Percentiles rank a stretch among this genome's conserved stretches.
phyloP scores from a whole-genome alignment of 2,888 invertebrate genomes.

The Spodoptera exigua region DNA sequence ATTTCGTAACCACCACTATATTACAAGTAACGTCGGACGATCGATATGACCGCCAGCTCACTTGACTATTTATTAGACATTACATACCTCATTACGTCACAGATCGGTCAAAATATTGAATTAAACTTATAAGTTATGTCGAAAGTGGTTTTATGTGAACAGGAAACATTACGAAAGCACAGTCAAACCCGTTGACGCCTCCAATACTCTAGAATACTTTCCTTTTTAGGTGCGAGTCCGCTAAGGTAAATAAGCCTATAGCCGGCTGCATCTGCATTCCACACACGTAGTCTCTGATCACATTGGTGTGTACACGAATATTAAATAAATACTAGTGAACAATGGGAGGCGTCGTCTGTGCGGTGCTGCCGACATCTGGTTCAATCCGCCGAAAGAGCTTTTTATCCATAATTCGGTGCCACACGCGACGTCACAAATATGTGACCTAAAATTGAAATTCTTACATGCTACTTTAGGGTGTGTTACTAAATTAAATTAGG shows the following conservation, averaged over 20 bases:
- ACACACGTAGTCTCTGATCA: conserved; percentile 61
- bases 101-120: conserved; percentile 65
- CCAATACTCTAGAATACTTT: conserved; percentile 20
- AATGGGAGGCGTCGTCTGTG: conserved; percentile 60
- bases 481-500: conserved; percentile 13
- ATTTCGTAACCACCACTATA: conserved; percentile 80
- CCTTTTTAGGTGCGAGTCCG: conserved; percentile 13
- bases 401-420: conserved; percentile 60
- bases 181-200: conserved; percentile 22
- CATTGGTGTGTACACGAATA: conserved; percentile 59
- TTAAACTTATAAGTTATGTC: conserved; percentile 62
- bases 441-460: conserved; percentile 59
- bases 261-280: conserved; percentile 62
- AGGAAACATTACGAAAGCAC: conserved; percentile 58
- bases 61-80: conserved; percentile 66
- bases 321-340: conserved; percentile 62
- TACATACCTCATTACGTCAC: conserved; percentile 76
- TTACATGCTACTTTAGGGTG: conserved; percentile 53
- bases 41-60: conserved; percentile 72
- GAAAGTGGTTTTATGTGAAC: conserved; percentile 67
- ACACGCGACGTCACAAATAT: conserved; percentile 65
- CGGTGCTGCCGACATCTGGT: conserved; percentile 66
- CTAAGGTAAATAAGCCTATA: conserved; percentile 49
- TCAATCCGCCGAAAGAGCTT: conserved; percentile 60
- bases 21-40: conserved; percentile 64